phyloP scores from a whole-genome alignment of 2,113 vertebrate genomes.

The Phylloscopus whistleri region DNA sequence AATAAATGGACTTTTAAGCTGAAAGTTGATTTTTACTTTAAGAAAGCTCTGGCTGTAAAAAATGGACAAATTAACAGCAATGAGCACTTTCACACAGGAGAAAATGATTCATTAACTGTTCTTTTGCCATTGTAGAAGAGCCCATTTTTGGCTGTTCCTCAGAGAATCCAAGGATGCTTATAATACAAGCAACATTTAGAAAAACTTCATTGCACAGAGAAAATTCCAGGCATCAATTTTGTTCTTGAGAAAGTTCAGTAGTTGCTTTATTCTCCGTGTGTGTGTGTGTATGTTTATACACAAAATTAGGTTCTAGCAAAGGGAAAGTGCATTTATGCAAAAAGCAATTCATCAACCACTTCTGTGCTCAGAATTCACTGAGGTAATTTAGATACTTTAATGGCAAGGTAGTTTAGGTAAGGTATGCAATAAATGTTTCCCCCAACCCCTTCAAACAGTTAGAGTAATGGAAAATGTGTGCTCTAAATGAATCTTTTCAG shows the following conservation, averaged over 20 bases:
- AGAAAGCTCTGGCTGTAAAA: constrained; percentile 34
- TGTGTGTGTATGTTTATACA: constrained; percentile 21
- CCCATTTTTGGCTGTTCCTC: constrained; percentile 69
- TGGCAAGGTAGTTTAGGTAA: constrained; percentile 80
- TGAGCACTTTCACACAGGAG: constrained; percentile 51
- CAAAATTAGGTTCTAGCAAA: constrained; percentile 78
- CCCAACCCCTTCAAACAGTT: constrained; percentile 66
- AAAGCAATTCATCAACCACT: constrained; percentile 84
- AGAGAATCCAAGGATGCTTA: constrained; percentile 64
- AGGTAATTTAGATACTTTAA: constrained; percentile 86
- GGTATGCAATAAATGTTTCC: constrained; percentile 73
- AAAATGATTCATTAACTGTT: constrained; percentile 74
- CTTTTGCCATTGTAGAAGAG: constrained; percentile 62
- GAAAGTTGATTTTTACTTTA: constrained; percentile 64
- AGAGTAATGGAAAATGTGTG: constrained; percentile 72
- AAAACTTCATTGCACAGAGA: constrained; percentile 76
- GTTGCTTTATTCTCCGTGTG: constrained; percentile 43
- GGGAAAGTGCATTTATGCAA: constrained; percentile 81
- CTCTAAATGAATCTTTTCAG: constrained; percentile 77
- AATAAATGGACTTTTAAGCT: constrained; percentile 58
- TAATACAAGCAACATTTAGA: constrained; percentile 64
- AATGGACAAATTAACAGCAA: constrained; percentile 69
- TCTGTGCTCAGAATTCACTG: constrained; percentile 82
- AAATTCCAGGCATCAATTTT: constrained; percentile 75
- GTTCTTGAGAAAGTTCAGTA: constrained; percentile 73